Base-by-base conservation (phyloP, 2,888 invertebrate genomes). In the Frankliniella fusca region DNA sequence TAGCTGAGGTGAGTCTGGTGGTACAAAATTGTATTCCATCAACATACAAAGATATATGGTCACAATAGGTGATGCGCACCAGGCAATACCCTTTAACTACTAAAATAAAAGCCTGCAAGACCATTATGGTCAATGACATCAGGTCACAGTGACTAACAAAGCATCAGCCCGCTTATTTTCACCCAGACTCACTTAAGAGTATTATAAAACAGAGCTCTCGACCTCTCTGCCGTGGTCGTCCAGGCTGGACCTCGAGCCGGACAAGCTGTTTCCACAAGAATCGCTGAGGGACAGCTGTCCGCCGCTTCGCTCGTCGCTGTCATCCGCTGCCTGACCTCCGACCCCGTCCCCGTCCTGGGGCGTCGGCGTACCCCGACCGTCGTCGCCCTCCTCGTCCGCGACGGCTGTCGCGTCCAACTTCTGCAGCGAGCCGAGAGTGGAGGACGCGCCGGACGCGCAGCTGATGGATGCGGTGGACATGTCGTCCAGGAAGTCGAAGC, bases 401-500 rank as follows among this genome's bases (percentile, higher is more conserved):
- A 81, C 82, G 15, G 83, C 80, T 18, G 83, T 54, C 11, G 80
- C 81, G 18, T 80, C 83, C 65, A 80, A 80, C 81, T 61, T 48
- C 80, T 7, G 79, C 82, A 23, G 80, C 76, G 81, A 76, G 48
- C 80, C 76, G 27, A 70, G 61, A 23, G 81, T 65, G 76, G 81
- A 80, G 28, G 81, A 70, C 81, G 82, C 80, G 80, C 80, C 82
- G 15, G 85, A 85, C 50, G 84, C 84, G 18, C 85, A 85, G 80
- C 86, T 85, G 20, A 85, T 82, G 86, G 86, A 89, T 87, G 88
- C 85, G 27, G 87, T 86, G 86, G 90, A 89, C 86, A 93, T 88
- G 86, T 93, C 93, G 88, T 94, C 93, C 86, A 94, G 91, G 90
- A 94, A 94, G 89, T 94, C 94, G 89, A 94, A 94, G 86, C 92